These are phyloP conservation scores for Pseudolaguvia tuberculata DNA, from an alignment of 2,113 vertebrate genomes.

Conservation along the genomic window DNA sequence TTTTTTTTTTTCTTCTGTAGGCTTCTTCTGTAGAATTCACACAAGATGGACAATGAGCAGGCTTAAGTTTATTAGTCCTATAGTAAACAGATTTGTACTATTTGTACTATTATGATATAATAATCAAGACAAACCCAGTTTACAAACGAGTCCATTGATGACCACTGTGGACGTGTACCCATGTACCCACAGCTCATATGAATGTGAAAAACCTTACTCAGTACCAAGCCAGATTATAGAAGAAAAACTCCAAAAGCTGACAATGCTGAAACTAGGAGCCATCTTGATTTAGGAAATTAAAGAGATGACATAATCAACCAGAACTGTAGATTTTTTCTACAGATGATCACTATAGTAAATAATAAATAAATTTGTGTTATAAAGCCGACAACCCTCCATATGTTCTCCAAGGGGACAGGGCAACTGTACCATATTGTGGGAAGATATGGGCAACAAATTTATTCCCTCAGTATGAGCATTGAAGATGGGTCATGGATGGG, in stretches of 20 bases:
- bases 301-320: too few species aligned
- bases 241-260: too few species aligned
- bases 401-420: too few species aligned
- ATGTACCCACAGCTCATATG: background rate
- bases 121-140: background rate
- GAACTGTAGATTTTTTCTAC: too few species aligned
- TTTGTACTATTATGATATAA: background rate
- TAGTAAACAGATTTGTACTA: background rate
- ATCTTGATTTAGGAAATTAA: too few species aligned
- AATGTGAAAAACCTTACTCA: background rate
- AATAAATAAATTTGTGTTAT: background rate
- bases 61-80: background rate
- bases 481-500: too few species aligned
- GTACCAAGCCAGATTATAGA: slow-evolving; percentile 12
- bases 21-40: background rate
- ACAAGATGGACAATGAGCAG: background rate
- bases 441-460: too few species aligned
- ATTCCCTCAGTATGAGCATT: too few species aligned
- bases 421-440: too few species aligned
- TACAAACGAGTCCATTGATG: slow-evolving; percentile 18
- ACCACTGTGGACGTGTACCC: background rate
- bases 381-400: background rate
- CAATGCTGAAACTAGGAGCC: too few species aligned
- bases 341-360: too few species aligned
- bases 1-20: background rate